Evolutionary conservation across 1,140 invertebrate species (phyloP).

Genomic region (Hyposmocoma kahamanoa): DNA sequence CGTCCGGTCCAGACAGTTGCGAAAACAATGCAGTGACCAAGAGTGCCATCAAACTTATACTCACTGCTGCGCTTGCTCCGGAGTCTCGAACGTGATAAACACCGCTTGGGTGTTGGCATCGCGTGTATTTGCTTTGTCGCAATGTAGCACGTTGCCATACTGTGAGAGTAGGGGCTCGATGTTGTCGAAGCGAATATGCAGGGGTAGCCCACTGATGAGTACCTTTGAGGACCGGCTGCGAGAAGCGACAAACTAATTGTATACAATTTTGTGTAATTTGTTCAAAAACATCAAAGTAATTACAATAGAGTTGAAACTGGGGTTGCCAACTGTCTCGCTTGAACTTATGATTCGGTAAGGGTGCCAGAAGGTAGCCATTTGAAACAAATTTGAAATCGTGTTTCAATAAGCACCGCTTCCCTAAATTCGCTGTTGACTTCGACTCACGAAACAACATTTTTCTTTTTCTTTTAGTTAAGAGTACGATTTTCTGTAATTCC

Average conservation of each 20-base stretch:
- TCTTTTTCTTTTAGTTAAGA: too few species aligned
- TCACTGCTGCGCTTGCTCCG: conserved; percentile 93
- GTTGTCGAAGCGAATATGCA: conserved; percentile 87
- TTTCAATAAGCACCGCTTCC: too few species aligned
- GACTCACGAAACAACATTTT: too few species aligned
- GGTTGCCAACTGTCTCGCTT: too few species aligned
- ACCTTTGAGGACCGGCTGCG: conserved; percentile 86
- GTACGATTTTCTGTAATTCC: too few species aligned
- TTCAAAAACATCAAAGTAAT: too few species aligned
- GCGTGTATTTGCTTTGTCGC: conserved; percentile 87
- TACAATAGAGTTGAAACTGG: too few species aligned
- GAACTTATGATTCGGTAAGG: too few species aligned
- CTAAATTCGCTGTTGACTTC: too few species aligned
- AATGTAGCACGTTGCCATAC: conserved; percentile 87
- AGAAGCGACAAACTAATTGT: conserved; percentile 62
- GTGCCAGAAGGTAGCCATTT: too few species aligned
- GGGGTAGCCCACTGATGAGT: conserved; percentile 89
- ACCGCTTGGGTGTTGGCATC: conserved; percentile 86
- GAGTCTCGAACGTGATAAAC: conserved; percentile 90
- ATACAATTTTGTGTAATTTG: conserved; percentile 13
- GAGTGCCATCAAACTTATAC: conserved; percentile 61
- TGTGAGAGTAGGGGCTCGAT: conserved; percentile 86
- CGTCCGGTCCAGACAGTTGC: neutral
- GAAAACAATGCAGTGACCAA: neutral
- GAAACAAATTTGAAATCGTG: too few species aligned